A percentile compares a stretch with the other conserved stretches of the same genome.
Conservation (phyloP, 2,888 invertebrate species). For the Cataglyphis livida region DNA sequence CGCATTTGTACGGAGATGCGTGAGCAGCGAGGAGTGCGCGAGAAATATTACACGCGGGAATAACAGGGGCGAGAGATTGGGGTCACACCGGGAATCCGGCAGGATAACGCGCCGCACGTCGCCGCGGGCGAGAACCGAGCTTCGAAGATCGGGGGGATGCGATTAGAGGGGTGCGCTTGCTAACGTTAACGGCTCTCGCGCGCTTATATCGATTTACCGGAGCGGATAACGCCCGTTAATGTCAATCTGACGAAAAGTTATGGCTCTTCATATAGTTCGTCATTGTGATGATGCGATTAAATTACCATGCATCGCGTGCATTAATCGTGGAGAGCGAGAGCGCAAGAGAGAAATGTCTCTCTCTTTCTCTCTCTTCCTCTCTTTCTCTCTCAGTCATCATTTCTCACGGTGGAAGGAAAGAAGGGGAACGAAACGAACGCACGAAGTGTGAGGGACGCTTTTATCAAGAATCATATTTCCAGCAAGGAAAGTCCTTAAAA, state of each 20-base stretch:
- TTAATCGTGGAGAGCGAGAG: conserved; percentile 13
- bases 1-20: not conserved
- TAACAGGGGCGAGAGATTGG: not conserved
- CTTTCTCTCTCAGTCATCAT: not conserved
- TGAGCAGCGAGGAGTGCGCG: not conserved
- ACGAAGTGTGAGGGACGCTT: conserved; percentile 70
- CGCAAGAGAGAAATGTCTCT: conserved; percentile 2
- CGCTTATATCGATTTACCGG: conserved; percentile 43
- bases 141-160: conserved; percentile 13
- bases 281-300: not conserved
- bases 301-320: not conserved
- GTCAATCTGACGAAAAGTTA: conserved; percentile 27
- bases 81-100: not conserved
- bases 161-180: conserved; percentile 24
- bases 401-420: not conserved
- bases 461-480: conserved; percentile 82
- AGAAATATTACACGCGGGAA: not conserved
- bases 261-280: not conserved
- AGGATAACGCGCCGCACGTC: not conserved
- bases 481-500: conserved; percentile 60
- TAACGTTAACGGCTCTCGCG: conserved; percentile 18
- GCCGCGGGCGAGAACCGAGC: not conserved
- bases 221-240: conserved; percentile 47
- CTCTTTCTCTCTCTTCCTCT: not conserved
- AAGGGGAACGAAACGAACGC: conserved; percentile 43